A percentile compares a stretch with the other conserved stretches of the same genome.
These are phyloP conservation scores for Clamator glandarius DNA, from an alignment of 2,797 vertebrate species.

Conservation along the genomic window DNA sequence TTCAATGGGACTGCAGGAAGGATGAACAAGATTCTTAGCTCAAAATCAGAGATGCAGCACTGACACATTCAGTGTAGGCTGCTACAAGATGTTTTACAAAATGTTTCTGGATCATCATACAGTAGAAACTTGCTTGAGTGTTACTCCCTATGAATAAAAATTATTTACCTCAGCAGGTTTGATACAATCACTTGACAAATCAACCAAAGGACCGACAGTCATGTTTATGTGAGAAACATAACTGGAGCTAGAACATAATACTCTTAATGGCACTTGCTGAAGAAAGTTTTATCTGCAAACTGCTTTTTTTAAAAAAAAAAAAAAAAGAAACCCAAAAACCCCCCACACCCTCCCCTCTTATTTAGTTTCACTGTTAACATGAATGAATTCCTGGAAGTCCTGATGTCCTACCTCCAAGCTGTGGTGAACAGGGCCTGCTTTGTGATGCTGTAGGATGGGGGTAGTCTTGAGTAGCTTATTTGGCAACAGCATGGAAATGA, in stretches of 20 bases:
- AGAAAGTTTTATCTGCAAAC: background rate
- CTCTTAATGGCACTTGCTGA: background rate
- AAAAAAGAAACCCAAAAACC: too few species aligned
- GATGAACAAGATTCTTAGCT: background rate
- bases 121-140: background rate
- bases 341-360: background rate
- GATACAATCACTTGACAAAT: background rate
- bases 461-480: background rate
- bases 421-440: background rate
- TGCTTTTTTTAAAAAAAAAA: too few species aligned
- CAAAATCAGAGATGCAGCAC: background rate
- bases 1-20: background rate
- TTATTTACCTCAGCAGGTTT: background rate
- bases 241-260: background rate
- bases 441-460: background rate
- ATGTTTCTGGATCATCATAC: background rate
- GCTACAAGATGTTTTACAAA: constrained; percentile 7
- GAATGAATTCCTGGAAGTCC: background rate
- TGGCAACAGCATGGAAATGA: background rate
- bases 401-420: background rate
- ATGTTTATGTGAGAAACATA: background rate
- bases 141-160: background rate
- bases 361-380: background rate
- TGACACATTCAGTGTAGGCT: background rate
- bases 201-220: background rate